Evolutionary conservation across 23 tunicate species (phyloP), one percentile per base, ranked within the genome.

Genomic region (Ciona savignyi): DNA sequence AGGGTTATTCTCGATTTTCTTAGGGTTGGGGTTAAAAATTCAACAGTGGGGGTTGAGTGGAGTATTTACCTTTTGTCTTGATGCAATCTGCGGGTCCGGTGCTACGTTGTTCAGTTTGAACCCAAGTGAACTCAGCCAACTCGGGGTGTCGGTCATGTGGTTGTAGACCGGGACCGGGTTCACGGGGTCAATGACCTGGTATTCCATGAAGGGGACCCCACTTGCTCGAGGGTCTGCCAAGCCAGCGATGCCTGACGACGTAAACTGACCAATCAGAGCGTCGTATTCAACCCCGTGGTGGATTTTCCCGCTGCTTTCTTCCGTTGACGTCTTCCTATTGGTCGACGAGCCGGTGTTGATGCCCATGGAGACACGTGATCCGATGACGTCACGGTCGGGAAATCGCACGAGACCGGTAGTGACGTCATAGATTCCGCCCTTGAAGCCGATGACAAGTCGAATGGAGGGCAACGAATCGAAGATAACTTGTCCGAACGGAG

Each of bases 81-180:
- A 73, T n/a, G 89, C 80, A 30, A 85, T 91, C 70, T 89, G 87
- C 22, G 87, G 87, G 65, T 91, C 97, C 0, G 97, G 97, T 21
- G 87, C 97, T 1, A 91, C 97, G 62, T 91, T 91, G 49, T 80
- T 79, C 25, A 91, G 81, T 66, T 91, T 80, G 63, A 91, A 91
- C 29, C 97, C 91, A 28, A 91, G 83, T 9, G 87, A 79, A n/a
- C 74, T 74, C 77, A 91, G 69, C 97, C 97, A 91, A 32, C 84
- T 80, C n/a, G 64, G 67, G 26, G 81, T 83, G 28, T 80, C 80
- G 27, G 91, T 91, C 97, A 91, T 84, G 74, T 91, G 97, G 30
- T 76, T 29, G 70, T 79, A 76, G 26, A 70, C 80, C 33, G 90
- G 86, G 23, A 60, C 63, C 19, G 70, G 81, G 77, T 84, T 84